Evolutionary conservation across 2,797 vertebrate species (phyloP).

Genomic region (Enteromius treurensis): DNA sequence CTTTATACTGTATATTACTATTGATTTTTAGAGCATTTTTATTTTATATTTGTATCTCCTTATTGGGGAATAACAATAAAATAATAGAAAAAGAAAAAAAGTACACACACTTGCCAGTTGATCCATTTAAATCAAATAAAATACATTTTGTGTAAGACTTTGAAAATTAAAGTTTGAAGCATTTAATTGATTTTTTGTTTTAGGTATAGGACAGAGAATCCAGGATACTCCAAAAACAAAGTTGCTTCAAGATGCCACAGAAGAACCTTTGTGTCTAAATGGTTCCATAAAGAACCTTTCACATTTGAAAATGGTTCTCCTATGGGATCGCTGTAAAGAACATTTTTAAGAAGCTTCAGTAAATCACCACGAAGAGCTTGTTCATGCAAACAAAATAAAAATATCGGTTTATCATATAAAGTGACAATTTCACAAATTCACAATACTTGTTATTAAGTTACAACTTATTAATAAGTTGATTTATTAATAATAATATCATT

Average conservation of each 20-base stretch:
- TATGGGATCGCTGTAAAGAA: too few species aligned
- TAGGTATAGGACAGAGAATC: background rate
- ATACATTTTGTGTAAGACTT: too few species aligned
- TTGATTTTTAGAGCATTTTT: background rate
- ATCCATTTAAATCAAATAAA: background rate
- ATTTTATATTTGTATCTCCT: background rate
- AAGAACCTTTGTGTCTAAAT: too few species aligned
- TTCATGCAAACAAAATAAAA: background rate
- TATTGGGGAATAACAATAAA: background rate
- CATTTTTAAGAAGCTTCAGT: too few species aligned
- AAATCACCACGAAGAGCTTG: background rate
- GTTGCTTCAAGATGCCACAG: too few species aligned
- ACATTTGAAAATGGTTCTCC: too few species aligned
- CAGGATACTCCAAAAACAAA: too few species aligned
- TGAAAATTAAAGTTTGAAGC: background rate
- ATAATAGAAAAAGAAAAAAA: background rate
- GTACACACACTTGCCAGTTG: background rate
- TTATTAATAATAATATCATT: too few species aligned
- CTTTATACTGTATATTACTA: background rate
- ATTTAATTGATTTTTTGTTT: background rate
- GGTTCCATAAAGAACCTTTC: too few species aligned
- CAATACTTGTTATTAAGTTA: too few species aligned
- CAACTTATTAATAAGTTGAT: too few species aligned
- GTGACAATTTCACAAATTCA: background rate
- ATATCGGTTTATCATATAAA: background rate